These are phyloP conservation scores for Monopterus albus DNA, from an alignment of 2,113 vertebrate species.

Conservation along the genomic window DNA sequence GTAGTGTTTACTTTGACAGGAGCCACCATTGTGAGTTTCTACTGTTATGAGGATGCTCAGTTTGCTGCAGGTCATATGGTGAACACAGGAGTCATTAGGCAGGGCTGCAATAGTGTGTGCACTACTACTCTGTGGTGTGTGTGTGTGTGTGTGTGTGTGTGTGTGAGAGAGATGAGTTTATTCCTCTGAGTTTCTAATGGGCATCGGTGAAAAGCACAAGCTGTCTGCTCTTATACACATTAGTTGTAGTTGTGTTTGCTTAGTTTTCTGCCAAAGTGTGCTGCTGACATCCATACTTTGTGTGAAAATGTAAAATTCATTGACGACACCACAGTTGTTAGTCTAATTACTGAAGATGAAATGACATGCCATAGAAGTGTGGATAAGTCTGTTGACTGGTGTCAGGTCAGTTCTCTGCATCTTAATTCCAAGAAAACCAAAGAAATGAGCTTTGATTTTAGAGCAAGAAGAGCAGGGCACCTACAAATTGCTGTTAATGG, in stretches of 20 bases:
- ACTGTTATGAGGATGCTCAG: constrained; percentile 35
- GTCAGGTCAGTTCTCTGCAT: no score
- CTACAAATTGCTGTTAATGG: no score
- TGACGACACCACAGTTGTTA: no score
- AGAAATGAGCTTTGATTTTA: no score
- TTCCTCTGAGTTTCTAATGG: constrained; percentile 51
- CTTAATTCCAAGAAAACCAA: no score
- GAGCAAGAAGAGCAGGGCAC: no score
- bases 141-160: neutral
- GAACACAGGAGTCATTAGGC: constrained; percentile 69
- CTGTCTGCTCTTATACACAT: constrained; percentile 33
- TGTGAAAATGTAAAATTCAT: no score
- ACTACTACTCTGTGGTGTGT: no score
- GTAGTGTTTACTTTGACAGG: no score
- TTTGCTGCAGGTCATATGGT: constrained; percentile 62
- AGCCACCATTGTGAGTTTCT: constrained; percentile 14
- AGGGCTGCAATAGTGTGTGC: constrained; percentile 31
- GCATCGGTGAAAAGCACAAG: constrained; percentile 54
- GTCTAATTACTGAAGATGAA: no score
- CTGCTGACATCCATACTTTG: neutral
- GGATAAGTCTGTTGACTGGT: no score
- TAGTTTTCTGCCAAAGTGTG: neutral
- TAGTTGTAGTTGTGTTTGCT: constrained; percentile 2
- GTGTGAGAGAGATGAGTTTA: neutral
- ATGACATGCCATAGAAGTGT: no score